Conservation (phyloP, 2,888 invertebrate genomes). For the Cephus pulcher region DNA sequence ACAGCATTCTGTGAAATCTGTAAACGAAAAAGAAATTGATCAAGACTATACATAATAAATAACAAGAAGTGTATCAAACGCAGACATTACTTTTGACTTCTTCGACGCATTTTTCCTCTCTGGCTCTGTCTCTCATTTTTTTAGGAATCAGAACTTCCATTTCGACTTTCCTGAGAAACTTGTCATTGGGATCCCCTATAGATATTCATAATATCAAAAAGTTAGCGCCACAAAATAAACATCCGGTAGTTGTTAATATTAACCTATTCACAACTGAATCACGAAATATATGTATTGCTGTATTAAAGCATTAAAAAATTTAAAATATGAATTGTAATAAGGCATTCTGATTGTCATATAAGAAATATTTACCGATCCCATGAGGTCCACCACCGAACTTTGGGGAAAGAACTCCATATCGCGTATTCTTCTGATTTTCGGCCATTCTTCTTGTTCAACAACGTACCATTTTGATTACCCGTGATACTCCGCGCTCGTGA, state of each 20-base stretch:
- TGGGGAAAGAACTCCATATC: conserved; percentile 61
- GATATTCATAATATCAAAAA: background rate
- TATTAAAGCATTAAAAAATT: background rate
- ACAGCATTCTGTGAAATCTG: conserved; percentile 75
- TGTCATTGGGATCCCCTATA: conserved; percentile 88
- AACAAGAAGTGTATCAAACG: background rate
- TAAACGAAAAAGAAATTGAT: conserved; percentile 17
- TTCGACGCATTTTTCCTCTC: conserved; percentile 79
- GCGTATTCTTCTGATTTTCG: conserved; percentile 11
- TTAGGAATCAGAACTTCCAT: conserved; percentile 89
- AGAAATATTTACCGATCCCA: conserved; percentile 68
- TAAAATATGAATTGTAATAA: background rate
- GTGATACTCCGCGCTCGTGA: conserved; percentile 45
- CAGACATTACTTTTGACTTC: conserved; percentile 74
- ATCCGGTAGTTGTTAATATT: background rate
- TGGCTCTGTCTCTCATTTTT: conserved; percentile 86
- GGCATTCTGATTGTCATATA: background rate
- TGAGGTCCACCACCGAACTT: conserved; percentile 70
- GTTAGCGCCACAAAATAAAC: background rate
- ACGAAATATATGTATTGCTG: background rate
- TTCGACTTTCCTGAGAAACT: conserved; percentile 87
- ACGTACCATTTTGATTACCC: conserved; percentile 17
- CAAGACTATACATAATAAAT: background rate
- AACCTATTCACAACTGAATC: background rate
- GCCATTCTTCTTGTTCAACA: conserved; percentile 27